These are phyloP conservation scores for Ethmia dodecea DNA, from an alignment of 2,888 invertebrate species.

Conservation along the genomic window DNA sequence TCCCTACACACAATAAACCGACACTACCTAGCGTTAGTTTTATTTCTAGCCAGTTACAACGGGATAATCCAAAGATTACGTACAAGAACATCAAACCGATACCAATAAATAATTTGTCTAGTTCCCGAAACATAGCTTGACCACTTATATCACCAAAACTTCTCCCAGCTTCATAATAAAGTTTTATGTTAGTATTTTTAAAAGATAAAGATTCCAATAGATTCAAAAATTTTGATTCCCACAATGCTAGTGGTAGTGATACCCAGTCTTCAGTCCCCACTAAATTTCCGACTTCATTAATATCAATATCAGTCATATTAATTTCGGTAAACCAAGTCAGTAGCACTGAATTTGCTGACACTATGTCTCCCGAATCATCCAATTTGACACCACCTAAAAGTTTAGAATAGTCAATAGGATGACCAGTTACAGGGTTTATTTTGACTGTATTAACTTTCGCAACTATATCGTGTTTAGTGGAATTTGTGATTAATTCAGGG, in stretches of 20 bases:
- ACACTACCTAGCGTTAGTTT: constrained; percentile 81
- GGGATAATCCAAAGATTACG: constrained; percentile 84
- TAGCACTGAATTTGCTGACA: constrained; percentile 80
- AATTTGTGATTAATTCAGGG: constrained; percentile 59
- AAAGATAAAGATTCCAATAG: constrained; percentile 49
- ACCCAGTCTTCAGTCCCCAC: constrained; percentile 88
- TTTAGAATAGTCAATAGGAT: constrained; percentile 79
- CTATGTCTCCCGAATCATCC: constrained; percentile 79
- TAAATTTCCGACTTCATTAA: constrained; percentile 81
- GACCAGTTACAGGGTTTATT: constrained; percentile 81
- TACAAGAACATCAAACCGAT: constrained; percentile 85
- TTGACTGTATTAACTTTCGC: constrained; percentile 76
- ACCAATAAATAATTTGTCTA: constrained; percentile 82
- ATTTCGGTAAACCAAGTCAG: constrained; percentile 81
- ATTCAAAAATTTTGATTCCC: constrained; percentile 79
- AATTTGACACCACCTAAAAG: constrained; percentile 78
- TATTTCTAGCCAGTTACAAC: constrained; percentile 85
- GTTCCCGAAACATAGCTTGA: constrained; percentile 83
- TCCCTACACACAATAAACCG: constrained; percentile 84
- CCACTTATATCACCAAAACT: constrained; percentile 88
- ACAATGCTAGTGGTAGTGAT: constrained; percentile 73
- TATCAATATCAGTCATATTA: constrained; percentile 82
- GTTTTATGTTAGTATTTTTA: constrained; percentile 44
- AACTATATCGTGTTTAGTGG: constrained; percentile 80
- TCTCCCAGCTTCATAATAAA: constrained; percentile 79